A percentile compares a stretch with the other conserved stretches of the same genome.
phyloP scores from a whole-genome alignment of 2,113 vertebrate genomes.

The Paracyprichromis sp. region DNA sequence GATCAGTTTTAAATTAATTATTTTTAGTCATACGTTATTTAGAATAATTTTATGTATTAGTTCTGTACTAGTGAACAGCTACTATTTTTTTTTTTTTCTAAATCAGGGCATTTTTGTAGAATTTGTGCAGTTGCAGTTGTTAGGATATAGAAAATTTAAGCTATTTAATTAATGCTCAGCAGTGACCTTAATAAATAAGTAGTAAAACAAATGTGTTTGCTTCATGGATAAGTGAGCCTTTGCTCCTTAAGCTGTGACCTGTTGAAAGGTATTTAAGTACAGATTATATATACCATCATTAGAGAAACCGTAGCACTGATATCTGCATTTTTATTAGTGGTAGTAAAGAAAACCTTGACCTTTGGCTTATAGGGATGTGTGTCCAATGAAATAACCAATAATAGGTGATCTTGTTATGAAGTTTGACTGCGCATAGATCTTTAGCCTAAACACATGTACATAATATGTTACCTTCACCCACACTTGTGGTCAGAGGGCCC shows the following conservation, averaged over 20 bases:
- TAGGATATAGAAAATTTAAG: not conserved
- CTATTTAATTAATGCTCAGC: not conserved
- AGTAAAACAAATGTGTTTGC: not conserved
- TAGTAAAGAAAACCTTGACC: not conserved
- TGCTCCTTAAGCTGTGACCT: not conserved
- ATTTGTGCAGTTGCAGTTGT: not conserved
- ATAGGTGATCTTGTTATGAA: not conserved
- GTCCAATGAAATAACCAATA: not conserved
- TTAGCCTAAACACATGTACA: not conserved
- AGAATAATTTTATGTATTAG: not conserved
- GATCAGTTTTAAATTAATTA: not conserved
- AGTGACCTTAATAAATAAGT: not conserved
- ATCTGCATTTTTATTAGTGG: not conserved
- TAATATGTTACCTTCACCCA: not conserved
- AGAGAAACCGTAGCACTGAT: not conserved
- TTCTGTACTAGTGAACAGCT: not conserved
- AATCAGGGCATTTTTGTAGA: not conserved
- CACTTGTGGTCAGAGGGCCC: not conserved
- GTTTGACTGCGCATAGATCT: not conserved
- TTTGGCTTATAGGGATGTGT: not conserved
- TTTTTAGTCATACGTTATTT: not conserved
- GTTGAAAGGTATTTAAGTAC: not conserved
- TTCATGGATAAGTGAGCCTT: not conserved
- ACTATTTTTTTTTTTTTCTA: not conserved
- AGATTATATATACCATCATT: not conserved